phyloP scores from a whole-genome alignment of 2,888 invertebrate species.

The Camptogramma bilineatum region DNA sequence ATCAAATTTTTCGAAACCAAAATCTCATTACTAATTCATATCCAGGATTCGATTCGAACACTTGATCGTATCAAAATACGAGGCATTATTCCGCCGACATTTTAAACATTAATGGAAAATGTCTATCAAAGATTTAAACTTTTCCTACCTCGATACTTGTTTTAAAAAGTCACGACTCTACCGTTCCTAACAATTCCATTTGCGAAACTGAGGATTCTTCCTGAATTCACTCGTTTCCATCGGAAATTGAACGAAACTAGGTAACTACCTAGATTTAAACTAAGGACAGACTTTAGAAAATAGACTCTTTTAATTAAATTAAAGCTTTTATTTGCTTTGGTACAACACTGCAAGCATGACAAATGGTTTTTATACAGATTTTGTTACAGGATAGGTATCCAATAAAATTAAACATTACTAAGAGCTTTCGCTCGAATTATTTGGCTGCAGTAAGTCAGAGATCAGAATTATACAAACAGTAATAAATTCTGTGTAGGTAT shows the following conservation, averaged over 20 bases:
- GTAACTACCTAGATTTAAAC: slow-evolving; percentile 10
- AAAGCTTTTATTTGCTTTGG: too few relatives aligned
- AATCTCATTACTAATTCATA: too few relatives aligned
- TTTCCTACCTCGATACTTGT: not conserved
- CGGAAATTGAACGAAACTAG: slow-evolving; percentile 15
- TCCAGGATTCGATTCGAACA: not conserved
- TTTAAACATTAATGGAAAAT: not conserved
- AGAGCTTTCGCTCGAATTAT: not conserved
- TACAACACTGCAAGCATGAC: too few relatives aligned
- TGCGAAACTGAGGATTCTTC: not conserved
- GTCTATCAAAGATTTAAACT: not conserved
- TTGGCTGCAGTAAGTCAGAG: too few relatives aligned
- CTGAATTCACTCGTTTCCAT: slow-evolving; percentile 1
- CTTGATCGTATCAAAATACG: not conserved
- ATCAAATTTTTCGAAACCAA: too few relatives aligned
- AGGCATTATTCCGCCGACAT: not conserved
- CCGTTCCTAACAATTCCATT: slow-evolving; percentile 3
- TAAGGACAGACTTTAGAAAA: not conserved
- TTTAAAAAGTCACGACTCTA: not conserved
- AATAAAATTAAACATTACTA: too few relatives aligned
- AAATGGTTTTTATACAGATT: too few relatives aligned
- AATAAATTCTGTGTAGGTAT: too few relatives aligned
- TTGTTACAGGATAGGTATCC: too few relatives aligned
- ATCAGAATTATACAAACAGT: too few relatives aligned
- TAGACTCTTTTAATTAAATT: too few relatives aligned